These are phyloP conservation scores for Drosophila dives DNA, from an alignment of 2,888 invertebrate species.

Conservation along the genomic window DNA sequence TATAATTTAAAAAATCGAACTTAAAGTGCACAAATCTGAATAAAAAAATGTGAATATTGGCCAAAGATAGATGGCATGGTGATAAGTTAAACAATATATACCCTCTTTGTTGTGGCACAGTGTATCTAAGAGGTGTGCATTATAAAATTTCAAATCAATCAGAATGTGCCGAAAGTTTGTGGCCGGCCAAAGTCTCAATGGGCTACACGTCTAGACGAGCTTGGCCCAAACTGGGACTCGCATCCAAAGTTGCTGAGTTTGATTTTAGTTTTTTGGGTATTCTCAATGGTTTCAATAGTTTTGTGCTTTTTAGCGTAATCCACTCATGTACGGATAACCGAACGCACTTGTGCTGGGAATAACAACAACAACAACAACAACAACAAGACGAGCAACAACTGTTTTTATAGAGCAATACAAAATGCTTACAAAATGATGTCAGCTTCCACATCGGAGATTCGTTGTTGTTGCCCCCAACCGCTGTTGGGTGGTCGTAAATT, in stretches of 20 bases:
- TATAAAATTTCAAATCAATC: constrained; percentile 12
- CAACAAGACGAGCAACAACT: constrained; percentile 2
- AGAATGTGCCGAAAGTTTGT: constrained; percentile 27
- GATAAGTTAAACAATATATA: not conserved
- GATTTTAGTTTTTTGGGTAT: constrained; percentile 40
- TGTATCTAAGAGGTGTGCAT: constrained; percentile 1
- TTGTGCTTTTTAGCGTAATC: constrained; percentile 7
- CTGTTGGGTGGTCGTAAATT: constrained; percentile 74
- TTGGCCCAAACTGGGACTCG: constrained; percentile 1
- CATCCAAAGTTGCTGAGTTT: constrained; percentile 23
- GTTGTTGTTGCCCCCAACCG: constrained; percentile 14
- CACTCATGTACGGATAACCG: constrained; percentile 23
- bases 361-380: constrained; percentile 13
- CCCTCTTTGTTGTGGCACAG: not conserved
- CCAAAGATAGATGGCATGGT: not conserved
- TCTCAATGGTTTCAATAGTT: constrained; percentile 3
- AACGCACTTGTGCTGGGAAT: constrained; percentile 12
- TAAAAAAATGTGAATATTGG: not conserved
- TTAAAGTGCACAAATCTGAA: not conserved
- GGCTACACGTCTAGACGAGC: constrained; percentile 35
- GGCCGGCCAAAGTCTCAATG: constrained; percentile 25
- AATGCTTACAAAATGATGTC: constrained; percentile 68
- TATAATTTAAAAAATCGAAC: not conserved
- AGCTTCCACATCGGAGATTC: constrained; percentile 39
- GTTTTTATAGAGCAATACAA: constrained; percentile 51